A percentile compares a stretch with the other conserved stretches of the same genome.
Evolutionary conservation across 23 tunicate genomes (phyloP).

Genomic region (Ciona savignyi): DNA sequence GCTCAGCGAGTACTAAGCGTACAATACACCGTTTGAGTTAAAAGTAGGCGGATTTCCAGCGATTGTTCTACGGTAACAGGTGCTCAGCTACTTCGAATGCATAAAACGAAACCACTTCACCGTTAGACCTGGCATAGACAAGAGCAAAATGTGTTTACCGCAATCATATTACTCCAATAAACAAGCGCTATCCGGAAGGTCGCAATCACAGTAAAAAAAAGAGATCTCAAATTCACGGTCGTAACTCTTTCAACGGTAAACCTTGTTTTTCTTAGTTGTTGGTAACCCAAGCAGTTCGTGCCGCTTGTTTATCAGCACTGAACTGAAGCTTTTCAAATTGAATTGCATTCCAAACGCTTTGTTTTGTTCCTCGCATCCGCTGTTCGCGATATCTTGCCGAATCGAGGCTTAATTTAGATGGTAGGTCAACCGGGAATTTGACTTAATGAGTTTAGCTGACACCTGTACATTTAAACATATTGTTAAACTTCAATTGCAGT

Average conservation of each 20-base stretch:
- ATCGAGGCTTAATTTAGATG: not conserved
- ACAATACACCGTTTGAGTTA: not conserved
- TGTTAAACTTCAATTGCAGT: not conserved
- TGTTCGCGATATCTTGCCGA: not conserved
- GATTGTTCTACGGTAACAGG: not conserved
- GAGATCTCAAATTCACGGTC: not conserved
- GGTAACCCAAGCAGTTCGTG: not conserved
- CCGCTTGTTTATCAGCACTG: not conserved
- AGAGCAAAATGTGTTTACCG: not conserved
- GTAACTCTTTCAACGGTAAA: not conserved
- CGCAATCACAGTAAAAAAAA: not conserved
- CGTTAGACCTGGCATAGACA: not conserved
- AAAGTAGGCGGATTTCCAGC: not conserved
- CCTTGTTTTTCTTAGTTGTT: not conserved
- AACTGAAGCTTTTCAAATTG: not conserved
- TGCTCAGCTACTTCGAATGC: not conserved
- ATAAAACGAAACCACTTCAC: not conserved
- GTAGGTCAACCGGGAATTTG: not conserved
- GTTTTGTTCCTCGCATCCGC: not conserved
- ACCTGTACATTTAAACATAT: not conserved
- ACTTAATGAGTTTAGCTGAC: not conserved
- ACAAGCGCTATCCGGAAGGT: not conserved
- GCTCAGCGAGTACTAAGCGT: not conserved
- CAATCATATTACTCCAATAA: not conserved
- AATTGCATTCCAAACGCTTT: slow-evolving; percentile 1